phyloP scores from a whole-genome alignment of 2,888 invertebrate genomes.

The Chouioia cunea region DNA sequence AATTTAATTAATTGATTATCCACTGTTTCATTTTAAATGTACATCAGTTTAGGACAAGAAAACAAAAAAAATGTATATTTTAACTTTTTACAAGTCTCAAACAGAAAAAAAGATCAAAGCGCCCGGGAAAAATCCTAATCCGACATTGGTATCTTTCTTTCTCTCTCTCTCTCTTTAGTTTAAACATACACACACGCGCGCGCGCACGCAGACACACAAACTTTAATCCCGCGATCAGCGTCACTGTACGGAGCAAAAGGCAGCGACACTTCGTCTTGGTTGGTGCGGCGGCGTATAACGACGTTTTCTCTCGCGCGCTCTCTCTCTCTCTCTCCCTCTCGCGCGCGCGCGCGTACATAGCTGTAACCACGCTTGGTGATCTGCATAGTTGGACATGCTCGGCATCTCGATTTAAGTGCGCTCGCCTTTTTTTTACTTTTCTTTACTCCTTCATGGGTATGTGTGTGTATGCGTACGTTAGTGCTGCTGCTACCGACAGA shows the following conservation, averaged over 20 bases:
- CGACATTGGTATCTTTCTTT: background rate
- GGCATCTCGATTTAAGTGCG: slow-evolving; percentile 62
- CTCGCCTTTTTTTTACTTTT: slow-evolving; percentile 1
- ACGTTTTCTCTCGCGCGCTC: background rate
- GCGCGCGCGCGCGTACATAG: slow-evolving; percentile 53
- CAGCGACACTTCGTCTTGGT: background rate
- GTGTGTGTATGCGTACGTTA: background rate
- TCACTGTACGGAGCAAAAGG: background rate
- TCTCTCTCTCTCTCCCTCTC: background rate
- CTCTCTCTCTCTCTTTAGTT: background rate
- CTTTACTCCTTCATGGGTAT: background rate
- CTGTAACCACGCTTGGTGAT: slow-evolving; percentile 68
- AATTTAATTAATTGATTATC: too few species aligned
- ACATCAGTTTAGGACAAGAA: too few species aligned
- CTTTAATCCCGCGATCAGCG: background rate
- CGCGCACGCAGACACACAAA: background rate
- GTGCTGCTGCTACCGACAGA: background rate
- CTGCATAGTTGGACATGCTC: slow-evolving; percentile 67
- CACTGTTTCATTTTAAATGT: too few species aligned
- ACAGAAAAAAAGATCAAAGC: too few species aligned
- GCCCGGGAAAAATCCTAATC: too few species aligned
- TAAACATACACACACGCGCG: background rate
- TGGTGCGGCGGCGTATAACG: background rate
- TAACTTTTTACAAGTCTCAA: too few species aligned
- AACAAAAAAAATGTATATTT: too few species aligned